These are phyloP conservation scores for Pseudoips prasinana DNA, from an alignment of 2,888 invertebrate genomes.

Conservation along the genomic window DNA sequence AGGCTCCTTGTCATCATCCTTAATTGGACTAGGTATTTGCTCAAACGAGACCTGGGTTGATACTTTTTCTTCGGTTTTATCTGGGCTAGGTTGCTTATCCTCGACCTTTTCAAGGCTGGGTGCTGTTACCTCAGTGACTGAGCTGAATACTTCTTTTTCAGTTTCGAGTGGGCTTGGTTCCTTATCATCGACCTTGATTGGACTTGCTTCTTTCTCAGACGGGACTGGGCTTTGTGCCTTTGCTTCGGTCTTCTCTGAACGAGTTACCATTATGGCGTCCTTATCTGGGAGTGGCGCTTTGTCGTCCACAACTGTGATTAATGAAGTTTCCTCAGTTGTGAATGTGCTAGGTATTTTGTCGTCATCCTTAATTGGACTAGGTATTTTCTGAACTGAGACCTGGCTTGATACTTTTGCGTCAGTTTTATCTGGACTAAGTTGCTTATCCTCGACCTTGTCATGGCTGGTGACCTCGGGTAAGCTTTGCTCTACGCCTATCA, in stretches of 20 bases:
- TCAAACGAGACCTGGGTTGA: not conserved
- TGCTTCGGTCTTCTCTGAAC: not conserved
- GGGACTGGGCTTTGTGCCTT: not conserved
- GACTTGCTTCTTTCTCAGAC: not conserved
- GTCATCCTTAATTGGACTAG: not conserved
- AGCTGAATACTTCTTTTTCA: too few species aligned
- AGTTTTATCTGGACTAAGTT: not conserved
- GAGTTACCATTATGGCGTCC: too few species aligned
- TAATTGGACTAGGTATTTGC: too few species aligned
- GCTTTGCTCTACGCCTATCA: too few species aligned
- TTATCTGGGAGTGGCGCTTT: conserved; percentile 1
- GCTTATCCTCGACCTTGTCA: too few species aligned
- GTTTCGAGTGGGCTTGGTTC: not conserved
- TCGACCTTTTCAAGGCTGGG: not conserved
- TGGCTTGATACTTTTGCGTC: too few species aligned
- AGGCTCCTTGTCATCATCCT: not conserved
- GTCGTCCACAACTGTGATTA: not conserved
- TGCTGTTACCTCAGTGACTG: too few species aligned
- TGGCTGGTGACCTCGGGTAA: too few species aligned
- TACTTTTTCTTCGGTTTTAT: not conserved
- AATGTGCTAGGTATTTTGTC: not conserved
- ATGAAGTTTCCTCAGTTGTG: not conserved
- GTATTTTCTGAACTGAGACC: not conserved
- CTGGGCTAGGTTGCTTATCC: not conserved
- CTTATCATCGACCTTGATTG: not conserved